Conservation (phyloP, 2,888 invertebrate species). For the Apamea anceps region DNA sequence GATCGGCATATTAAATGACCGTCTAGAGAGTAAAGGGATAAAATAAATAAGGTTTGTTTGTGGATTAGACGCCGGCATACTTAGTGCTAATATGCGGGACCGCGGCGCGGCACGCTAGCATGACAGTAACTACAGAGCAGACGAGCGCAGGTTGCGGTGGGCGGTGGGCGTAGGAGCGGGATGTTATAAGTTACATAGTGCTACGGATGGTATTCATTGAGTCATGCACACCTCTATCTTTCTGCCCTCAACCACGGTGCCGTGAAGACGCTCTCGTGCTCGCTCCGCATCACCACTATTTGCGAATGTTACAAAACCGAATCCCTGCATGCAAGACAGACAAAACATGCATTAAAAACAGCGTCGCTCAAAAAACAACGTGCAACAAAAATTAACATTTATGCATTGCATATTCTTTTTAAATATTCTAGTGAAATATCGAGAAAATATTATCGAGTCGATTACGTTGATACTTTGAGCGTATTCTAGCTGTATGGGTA, state of each 20-base stretch:
- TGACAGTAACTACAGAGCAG: slow-evolving; percentile 90
- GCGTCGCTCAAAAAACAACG: slow-evolving; percentile 94
- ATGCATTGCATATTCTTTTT: slow-evolving; percentile 91
- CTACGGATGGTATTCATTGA: slow-evolving; percentile 91
- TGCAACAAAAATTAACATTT: slow-evolving; percentile 93
- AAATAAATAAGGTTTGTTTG: slow-evolving; percentile 91
- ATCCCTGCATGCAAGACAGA: slow-evolving; percentile 99
- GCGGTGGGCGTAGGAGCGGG: slow-evolving; percentile 90
- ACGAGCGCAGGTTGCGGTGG: slow-evolving; percentile 89
- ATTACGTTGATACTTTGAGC: slow-evolving; percentile 91
- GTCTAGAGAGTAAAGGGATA: slow-evolving; percentile 92
- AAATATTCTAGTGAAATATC: slow-evolving; percentile 88
- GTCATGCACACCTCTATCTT: slow-evolving; percentile 99
- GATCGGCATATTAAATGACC: slow-evolving; percentile 92
- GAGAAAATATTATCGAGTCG: slow-evolving; percentile 86
- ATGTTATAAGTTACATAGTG: slow-evolving; percentile 92
- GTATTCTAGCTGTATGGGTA: slow-evolving; percentile 89
- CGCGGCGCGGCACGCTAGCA: slow-evolving; percentile 83
- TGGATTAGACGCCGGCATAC: slow-evolving; percentile 86
- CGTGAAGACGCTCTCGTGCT: slow-evolving; percentile 99
- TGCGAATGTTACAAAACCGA: slow-evolving; percentile 99
- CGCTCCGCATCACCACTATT: slow-evolving; percentile 99
- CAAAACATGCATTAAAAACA: slow-evolving; percentile 98
- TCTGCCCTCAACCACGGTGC: slow-evolving; percentile 99
- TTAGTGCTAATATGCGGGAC: slow-evolving; percentile 85